Evolutionary conservation across 2,888 invertebrate species (phyloP), one percentile per base, ranked within the genome.

Genomic region (Chesias legatella): DNA sequence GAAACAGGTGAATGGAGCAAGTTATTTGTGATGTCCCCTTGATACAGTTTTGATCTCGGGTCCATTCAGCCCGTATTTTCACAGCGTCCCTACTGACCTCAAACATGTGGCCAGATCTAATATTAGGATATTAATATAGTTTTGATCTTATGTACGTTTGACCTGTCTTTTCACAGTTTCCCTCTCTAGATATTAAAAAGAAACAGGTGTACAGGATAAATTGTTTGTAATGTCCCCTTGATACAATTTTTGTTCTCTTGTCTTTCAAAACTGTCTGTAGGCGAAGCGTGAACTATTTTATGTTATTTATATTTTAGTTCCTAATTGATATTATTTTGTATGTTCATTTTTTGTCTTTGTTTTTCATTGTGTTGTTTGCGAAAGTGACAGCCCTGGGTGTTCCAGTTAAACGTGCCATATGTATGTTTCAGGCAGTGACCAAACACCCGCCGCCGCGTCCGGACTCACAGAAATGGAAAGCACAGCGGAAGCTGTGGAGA

Each of bases 401-500:
- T 71, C 69, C 73, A 76, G 76, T 76, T 81, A 81, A 81, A 83
- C 71, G 67, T 66, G 73, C 76, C 72, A 79, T 81, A 80, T 79
- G 77, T 84, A 78, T 74, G 73, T 81, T 78, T 80, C 75, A 82
- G 78, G 69, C 83, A 84, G 81, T 86, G 86, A 86, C 86, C 86
- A 86, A 85, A 83, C 81, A 83, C 78, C 38, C 32, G 25, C 45
- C 39, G 10, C 33, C 60, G 47, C 68, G 65, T 58, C 66, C 74
- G 71, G 70, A 70, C 73, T 63, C 56, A 58, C 60, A 66, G 72
- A 74, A 73, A 75, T 76, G 68, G 68, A 67, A 63, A 57, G 69
- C 48, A 63, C 67, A 60, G 40, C 3, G 51, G 39, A 20, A 35
- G 11, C 7, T 7, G 23, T 69, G 32, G 75, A 80, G 71, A 43